Evolutionary conservation across 2,888 invertebrate species (phyloP).

Genomic region (Ischnura elegans): DNA sequence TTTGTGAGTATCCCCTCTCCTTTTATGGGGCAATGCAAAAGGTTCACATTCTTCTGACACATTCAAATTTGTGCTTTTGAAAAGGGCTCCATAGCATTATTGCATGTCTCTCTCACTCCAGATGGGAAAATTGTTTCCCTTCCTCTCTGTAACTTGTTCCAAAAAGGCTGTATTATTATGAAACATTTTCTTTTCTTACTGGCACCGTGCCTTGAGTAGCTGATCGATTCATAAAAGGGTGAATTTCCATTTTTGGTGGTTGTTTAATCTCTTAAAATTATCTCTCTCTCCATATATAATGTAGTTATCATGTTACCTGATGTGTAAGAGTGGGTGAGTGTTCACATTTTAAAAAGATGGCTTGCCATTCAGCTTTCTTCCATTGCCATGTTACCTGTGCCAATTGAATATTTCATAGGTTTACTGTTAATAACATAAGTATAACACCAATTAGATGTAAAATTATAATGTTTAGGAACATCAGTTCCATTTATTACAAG

Average conservation of each 20-base stretch:
- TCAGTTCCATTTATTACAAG: not conserved
- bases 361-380: not conserved
- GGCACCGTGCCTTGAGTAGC: constrained; percentile 43
- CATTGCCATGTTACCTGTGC: not conserved
- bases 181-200: not conserved
- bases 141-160: no score
- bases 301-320: no score
- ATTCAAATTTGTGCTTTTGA: no score
- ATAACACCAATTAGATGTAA: not conserved
- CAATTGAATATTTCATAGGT: not conserved
- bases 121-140: no score
- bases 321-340: no score
- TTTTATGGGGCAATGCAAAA: no score
- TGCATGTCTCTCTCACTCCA: no score
- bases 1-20: not conserved
- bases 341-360: not conserved
- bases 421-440: constrained; percentile 6
- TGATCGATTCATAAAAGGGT: not conserved
- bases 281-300: no score
- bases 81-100: no score
- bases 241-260: not conserved
- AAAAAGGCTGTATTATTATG: not conserved
- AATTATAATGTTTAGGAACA: not conserved
- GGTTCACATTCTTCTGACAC: no score
- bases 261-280: not conserved